Percentiles rank a stretch among this genome's conserved stretches.
Conservation (phyloP, 2,797 vertebrate species). For the Hylomyscus alleni region DNA sequence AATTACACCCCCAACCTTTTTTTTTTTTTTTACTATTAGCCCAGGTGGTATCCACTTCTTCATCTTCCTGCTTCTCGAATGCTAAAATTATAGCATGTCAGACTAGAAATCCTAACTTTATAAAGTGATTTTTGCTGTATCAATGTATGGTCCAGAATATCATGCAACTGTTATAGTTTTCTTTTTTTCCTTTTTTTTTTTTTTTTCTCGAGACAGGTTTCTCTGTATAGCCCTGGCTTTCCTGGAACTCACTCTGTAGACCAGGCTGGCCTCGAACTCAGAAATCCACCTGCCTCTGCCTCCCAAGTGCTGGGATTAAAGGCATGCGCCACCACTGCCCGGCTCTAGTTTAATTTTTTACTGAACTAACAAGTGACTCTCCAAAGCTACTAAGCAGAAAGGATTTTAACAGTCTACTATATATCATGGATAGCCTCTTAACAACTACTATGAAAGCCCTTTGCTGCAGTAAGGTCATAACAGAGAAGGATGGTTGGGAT, state of each 20-base stretch:
- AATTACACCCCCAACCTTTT: neutral
- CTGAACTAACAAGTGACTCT: slow-evolving; percentile 7
- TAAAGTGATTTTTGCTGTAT: slow-evolving; percentile 13
- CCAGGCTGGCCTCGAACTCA: no score
- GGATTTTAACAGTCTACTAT: neutral
- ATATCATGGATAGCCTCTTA: slow-evolving; percentile 34
- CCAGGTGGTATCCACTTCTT: neutral
- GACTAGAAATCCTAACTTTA: slow-evolving; percentile 8
- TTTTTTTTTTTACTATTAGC: neutral
- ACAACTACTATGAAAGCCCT: neutral
- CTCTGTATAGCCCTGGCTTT: no score
- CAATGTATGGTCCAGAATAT: neutral
- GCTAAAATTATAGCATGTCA: neutral
- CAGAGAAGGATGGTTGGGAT: neutral
- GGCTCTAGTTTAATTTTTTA: slow-evolving; percentile 38
- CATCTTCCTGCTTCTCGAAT: neutral
- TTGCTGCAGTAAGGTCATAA: slow-evolving; percentile 2
- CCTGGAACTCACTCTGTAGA: no score
- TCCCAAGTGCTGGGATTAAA: no score
- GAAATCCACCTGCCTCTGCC: no score
- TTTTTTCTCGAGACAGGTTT: no score
- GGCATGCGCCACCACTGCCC: no score
- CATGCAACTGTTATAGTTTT: slow-evolving; percentile 33
- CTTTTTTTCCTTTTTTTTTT: neutral
- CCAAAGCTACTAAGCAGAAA: slow-evolving; percentile 36